Evolutionary conservation across 2,113 vertebrate genomes (phyloP).

Genomic region (Polypterus senegalus): DNA sequence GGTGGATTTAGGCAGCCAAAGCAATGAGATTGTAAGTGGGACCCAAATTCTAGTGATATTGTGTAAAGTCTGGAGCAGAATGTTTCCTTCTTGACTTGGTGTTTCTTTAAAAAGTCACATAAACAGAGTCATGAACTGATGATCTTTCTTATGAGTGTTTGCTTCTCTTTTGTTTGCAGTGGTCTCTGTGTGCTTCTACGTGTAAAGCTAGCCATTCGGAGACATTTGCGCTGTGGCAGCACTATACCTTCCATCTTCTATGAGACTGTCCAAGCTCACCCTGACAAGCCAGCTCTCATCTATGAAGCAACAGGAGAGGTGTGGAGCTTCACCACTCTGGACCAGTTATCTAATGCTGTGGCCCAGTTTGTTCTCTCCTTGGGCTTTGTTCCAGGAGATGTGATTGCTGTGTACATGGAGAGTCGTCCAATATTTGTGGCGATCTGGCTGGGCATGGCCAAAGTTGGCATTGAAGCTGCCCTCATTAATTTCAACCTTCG

Average conservation of each 20-base stretch:
- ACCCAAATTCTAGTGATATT: neutral
- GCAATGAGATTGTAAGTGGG: too few relatives aligned
- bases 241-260: constrained; percentile 68
- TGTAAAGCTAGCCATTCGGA: constrained; percentile 60
- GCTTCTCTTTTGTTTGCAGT: constrained; percentile 27
- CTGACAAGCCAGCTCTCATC: constrained; percentile 64
- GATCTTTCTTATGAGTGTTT: neutral
- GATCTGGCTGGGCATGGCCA: constrained; percentile 76
- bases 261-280: constrained; percentile 44
- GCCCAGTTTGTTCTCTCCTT: constrained; percentile 53
- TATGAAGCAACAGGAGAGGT: constrained; percentile 58
- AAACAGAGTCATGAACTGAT: too few relatives aligned
- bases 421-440: constrained; percentile 73
- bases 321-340: constrained; percentile 70
- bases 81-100: neutral
- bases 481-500: constrained; percentile 78
- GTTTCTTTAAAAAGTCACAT: neutral
- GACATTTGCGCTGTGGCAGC: constrained; percentile 41
- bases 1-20: too few relatives aligned
- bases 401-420: constrained; percentile 77
- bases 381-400: constrained; percentile 61
- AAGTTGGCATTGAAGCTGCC: constrained; percentile 65
- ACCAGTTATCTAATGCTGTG: constrained; percentile 58
- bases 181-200: constrained; percentile 67
- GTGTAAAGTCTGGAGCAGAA: neutral